These are phyloP conservation scores for Aspidiotus destructor DNA, from an alignment of 2,888 invertebrate genomes.

Conservation along the genomic window DNA sequence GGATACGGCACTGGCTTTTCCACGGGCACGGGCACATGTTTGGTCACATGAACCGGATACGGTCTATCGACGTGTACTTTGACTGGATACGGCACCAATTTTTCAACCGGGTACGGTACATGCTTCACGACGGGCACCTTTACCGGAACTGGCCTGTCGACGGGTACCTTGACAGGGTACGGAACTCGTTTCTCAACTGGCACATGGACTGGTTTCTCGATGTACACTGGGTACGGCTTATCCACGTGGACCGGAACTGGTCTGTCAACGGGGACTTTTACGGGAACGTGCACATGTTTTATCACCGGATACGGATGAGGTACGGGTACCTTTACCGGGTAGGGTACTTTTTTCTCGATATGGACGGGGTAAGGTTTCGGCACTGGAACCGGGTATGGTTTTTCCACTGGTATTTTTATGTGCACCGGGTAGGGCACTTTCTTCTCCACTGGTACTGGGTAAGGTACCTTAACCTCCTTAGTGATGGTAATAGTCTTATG, in stretches of 20 bases:
- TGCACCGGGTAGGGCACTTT: slow-evolving; percentile 39
- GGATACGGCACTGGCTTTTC: slow-evolving; percentile 54
- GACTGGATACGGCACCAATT: slow-evolving; percentile 43
- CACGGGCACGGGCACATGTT: slow-evolving; percentile 59
- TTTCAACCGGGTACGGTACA: slow-evolving; percentile 40
- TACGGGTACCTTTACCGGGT: slow-evolving; percentile 38
- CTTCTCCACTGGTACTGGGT: slow-evolving; percentile 39
- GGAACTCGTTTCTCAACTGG: slow-evolving; percentile 48
- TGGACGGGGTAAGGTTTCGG: slow-evolving; percentile 38
- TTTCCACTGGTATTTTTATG: slow-evolving; percentile 37
- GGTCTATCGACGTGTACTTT: slow-evolving; percentile 54
- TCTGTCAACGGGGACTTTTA: slow-evolving; percentile 47
- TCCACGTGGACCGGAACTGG: slow-evolving; percentile 47
- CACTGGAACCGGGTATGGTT: slow-evolving; percentile 38
- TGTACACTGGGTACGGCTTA: slow-evolving; percentile 64
- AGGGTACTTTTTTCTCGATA: slow-evolving; percentile 37
- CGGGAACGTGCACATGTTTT: slow-evolving; percentile 62
- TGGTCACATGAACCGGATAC: slow-evolving; percentile 56
- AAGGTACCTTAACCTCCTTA: slow-evolving; percentile 37
- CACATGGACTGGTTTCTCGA: slow-evolving; percentile 58
- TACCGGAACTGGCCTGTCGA: slow-evolving; percentile 45
- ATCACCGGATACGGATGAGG: slow-evolving; percentile 45
- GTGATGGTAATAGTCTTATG: slow-evolving; percentile 35
- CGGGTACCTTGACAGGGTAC: slow-evolving; percentile 41
- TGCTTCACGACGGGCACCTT: slow-evolving; percentile 48